These are phyloP conservation scores for Cichlasoma orientale DNA, from an alignment of 2,797 vertebrate genomes.

Conservation along the genomic window DNA sequence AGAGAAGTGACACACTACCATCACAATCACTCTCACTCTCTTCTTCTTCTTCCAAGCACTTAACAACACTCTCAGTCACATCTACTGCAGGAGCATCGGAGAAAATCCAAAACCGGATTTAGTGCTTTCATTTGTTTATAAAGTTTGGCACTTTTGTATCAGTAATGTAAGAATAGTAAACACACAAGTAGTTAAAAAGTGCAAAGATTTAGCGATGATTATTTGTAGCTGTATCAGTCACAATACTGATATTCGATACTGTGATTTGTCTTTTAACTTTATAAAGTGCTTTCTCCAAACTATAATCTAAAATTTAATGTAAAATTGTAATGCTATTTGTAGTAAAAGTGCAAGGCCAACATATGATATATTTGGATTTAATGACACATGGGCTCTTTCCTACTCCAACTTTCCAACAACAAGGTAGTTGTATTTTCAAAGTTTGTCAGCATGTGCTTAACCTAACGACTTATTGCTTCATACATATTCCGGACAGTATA, in stretches of 20 bases:
- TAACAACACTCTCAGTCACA: not conserved
- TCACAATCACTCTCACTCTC: not conserved
- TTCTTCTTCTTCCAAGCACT: not conserved
- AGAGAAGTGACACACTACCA: not conserved
- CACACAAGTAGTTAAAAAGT: not conserved
- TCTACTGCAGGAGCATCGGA: not conserved
- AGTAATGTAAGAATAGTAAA: not conserved
- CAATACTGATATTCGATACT: not conserved
- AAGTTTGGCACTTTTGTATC: slow-evolving; percentile 25
- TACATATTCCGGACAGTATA: not conserved
- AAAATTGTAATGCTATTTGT: slow-evolving; percentile 5
- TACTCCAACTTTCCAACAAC: not conserved
- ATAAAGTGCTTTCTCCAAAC: slow-evolving; percentile 1
- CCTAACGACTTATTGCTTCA: not conserved
- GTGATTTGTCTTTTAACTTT: not conserved
- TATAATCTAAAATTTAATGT: slow-evolving; percentile 2
- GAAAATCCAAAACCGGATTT: not conserved
- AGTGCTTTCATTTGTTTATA: not conserved
- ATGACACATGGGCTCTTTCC: not conserved
- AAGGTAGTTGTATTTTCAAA: not conserved
- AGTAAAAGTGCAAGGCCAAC: not conserved
- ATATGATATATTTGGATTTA: not conserved
- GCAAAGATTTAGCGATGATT: slow-evolving; percentile 12
- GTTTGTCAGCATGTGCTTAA: slow-evolving; percentile 1
- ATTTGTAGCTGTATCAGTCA: not conserved